Evolutionary conservation across 2,797 vertebrate species (phyloP), one percentile per base, ranked within the genome.

Genomic region (Podargus strigoides): DNA sequence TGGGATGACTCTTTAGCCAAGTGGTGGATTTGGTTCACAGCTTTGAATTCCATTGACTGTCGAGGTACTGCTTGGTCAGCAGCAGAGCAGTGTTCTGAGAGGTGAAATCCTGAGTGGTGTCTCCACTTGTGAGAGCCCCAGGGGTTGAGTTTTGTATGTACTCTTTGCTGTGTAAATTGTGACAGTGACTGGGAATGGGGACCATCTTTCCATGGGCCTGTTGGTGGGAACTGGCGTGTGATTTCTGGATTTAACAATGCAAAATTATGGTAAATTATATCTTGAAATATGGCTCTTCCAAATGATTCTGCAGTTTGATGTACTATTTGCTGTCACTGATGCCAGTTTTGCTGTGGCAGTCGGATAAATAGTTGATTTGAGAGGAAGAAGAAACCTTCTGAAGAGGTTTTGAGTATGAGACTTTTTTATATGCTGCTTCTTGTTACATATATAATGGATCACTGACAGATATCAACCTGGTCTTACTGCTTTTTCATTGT

Each of bases 101-200:
- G 28, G 24, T 49, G 58, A 37, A 18, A 44, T 62, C 41, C n/a
- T 58, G 59, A 75, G 46, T 1, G 2, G 39, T 34, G 12, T 42
- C 53, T 49, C 41, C 30, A 14, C 27, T 46, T 30, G 23, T 11
- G 19, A 1, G 10, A 36, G 46, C 24, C n/a, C 0, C 0, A 37
- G 60, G 39, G 11, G 23, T 28, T 60, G 63, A 28, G 19, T 39
- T 62, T 66, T 24, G 6, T 7, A 9, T 7, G 12, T 41, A 9
- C 20, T n/a, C 22, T 23, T 58, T 78, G 49, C 49, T 46, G 10
- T 41, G 5, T 56, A 17, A 32, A 17, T 26, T 18, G 21, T 55
- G 58, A 10, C 19, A 5, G 20, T 24, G 19, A 18, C 32, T 20
- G 18, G 47, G 52, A 66, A 32, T 4, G 19, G 55, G 39, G 10